These are phyloP conservation scores for Enteromius fasciolatus DNA, from an alignment of 2,797 vertebrate species.

Conservation along the genomic window DNA sequence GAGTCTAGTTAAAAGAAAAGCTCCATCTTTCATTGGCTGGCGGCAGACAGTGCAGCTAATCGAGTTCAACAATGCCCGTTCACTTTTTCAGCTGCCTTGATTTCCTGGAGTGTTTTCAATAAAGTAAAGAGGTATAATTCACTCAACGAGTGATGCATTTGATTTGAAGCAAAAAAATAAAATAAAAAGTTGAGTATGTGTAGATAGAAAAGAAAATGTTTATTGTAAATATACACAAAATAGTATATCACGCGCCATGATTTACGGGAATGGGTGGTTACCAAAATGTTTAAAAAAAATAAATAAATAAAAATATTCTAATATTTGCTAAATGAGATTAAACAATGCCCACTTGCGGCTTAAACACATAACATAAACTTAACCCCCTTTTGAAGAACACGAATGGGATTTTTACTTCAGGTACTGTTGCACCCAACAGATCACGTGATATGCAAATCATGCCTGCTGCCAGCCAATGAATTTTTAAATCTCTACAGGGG, in stretches of 20 bases:
- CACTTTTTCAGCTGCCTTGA: background rate
- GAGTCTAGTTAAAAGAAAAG: constrained; percentile 54
- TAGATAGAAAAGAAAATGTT: background rate
- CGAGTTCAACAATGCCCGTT: background rate
- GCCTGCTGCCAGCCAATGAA: constrained; percentile 14
- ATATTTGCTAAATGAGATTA: background rate
- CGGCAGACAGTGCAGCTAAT: background rate
- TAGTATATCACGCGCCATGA: background rate
- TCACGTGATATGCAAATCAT: background rate
- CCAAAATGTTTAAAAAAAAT: background rate
- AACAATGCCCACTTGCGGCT: background rate
- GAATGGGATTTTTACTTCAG: background rate
- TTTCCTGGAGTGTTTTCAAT: background rate
- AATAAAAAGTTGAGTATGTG: background rate
- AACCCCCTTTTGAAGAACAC: background rate
- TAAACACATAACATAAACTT: background rate
- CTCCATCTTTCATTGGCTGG: background rate
- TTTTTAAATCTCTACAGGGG: background rate
- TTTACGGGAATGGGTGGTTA: background rate
- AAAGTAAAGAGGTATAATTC: background rate
- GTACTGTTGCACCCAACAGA: background rate
- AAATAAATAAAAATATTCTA: too few relatives aligned
- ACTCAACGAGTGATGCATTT: background rate
- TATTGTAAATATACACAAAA: background rate
- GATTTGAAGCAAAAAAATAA: background rate